A percentile compares a stretch with the other conserved stretches of the same genome.
Evolutionary conservation across 1,140 invertebrate genomes (phyloP).

Genomic region (Spodoptera frugiperda): DNA sequence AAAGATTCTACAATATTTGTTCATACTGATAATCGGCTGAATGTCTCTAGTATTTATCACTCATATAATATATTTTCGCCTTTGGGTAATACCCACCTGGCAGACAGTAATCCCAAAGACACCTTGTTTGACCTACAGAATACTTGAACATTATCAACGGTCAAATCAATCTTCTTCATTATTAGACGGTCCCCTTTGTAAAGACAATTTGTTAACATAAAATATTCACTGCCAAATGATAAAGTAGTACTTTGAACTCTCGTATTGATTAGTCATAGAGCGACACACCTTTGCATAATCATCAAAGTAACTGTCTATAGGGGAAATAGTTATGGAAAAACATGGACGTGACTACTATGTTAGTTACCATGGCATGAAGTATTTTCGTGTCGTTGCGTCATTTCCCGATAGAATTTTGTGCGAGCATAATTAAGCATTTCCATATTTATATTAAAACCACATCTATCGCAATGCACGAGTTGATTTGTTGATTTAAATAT

Average conservation of each 20-base stretch:
- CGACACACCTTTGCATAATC: slow-evolving; percentile 29
- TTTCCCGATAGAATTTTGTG: no score
- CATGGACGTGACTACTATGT: slow-evolving; percentile 1
- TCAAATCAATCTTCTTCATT: slow-evolving; percentile 18
- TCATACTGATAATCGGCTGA: no score
- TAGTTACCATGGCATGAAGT: background rate
- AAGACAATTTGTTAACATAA: slow-evolving; percentile 21
- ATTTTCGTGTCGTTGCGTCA: no score
- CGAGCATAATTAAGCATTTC: no score
- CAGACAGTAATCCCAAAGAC: no score
- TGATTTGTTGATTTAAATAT: no score
- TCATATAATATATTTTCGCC: no score
- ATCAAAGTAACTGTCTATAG: slow-evolving; percentile 19
- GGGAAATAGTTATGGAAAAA: slow-evolving; percentile 12
- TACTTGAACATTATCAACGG: background rate
- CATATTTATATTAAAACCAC: no score
- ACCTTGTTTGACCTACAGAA: slow-evolving; percentile 2
- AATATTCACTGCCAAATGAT: slow-evolving; percentile 28
- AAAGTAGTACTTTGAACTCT: slow-evolving; percentile 30
- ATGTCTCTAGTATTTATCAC: no score
- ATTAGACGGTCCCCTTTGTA: background rate
- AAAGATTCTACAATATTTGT: no score
- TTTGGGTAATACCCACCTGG: no score
- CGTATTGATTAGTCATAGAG: slow-evolving; percentile 41
- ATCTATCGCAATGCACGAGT: no score